Evolutionary conservation across 2,113 vertebrate genomes (phyloP).

Genomic region (Notarius lentiginosus): DNA sequence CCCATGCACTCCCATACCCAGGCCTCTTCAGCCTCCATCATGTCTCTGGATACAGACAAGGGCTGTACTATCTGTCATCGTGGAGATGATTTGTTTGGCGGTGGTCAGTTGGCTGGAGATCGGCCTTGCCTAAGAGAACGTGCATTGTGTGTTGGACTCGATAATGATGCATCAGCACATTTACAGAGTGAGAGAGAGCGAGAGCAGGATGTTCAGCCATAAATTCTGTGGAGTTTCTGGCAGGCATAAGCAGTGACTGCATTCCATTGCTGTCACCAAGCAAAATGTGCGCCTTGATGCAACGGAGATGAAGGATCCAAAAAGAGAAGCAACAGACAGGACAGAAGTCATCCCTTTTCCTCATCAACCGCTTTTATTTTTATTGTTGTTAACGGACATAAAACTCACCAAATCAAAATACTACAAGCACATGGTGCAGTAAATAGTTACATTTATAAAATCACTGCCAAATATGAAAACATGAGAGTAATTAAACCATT

Average conservation of each 20-base stretch:
- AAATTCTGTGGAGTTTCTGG: conserved; percentile 50
- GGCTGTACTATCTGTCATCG: conserved; percentile 56
- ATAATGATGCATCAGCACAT: conserved; percentile 63
- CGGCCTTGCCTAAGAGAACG: conserved; percentile 41
- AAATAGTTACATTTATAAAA: neutral
- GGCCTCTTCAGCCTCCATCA: neutral
- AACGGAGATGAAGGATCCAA: neutral
- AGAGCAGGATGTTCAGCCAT: conserved; percentile 44
- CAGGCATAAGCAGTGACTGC: conserved; percentile 29
- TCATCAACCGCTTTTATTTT: neutral
- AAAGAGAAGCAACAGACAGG: neutral
- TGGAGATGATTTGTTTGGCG: conserved; percentile 58
- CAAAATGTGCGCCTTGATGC: conserved; percentile 28
- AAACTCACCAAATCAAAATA: neutral
- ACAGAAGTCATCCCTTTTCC: neutral
- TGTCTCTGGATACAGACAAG: neutral
- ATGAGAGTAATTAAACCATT: neutral
- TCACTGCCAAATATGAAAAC: neutral
- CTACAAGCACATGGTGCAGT: neutral
- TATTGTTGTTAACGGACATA: neutral
- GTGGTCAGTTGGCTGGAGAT: conserved; percentile 53
- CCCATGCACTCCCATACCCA: neutral
- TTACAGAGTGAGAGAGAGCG: conserved; percentile 42
- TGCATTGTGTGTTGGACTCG: conserved; percentile 53
- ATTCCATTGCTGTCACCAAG: conserved; percentile 43